A percentile compares a stretch with the other conserved stretches of the same genome.
Conservation (phyloP, 2,888 invertebrate genomes). For the Tridacna gigas region DNA sequence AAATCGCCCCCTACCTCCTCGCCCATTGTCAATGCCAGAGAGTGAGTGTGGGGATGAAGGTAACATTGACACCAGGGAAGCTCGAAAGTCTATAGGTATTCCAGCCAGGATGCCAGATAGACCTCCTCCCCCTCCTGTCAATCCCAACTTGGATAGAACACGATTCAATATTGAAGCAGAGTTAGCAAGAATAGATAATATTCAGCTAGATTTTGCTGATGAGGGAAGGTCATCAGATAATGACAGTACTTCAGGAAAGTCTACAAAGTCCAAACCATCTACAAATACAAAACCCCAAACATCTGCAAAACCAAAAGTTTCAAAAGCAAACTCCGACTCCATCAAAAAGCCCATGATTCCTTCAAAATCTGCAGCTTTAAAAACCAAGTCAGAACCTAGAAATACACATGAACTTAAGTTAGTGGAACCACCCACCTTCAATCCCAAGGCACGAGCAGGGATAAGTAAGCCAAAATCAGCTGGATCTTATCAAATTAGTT, state of each 20-base stretch:
- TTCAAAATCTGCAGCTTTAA: slow-evolving; percentile 44
- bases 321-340: slow-evolving; percentile 52
- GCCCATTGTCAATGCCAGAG: slow-evolving; percentile 68
- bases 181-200: slow-evolving; percentile 56
- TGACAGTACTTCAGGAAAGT: slow-evolving; percentile 19
- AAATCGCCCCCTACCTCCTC: slow-evolving; percentile 61
- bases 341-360: slow-evolving; percentile 44
- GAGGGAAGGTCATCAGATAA: slow-evolving; percentile 35
- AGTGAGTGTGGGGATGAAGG: slow-evolving; percentile 55
- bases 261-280: slow-evolving; percentile 4
- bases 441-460: slow-evolving; percentile 52
- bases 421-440: slow-evolving; percentile 56
- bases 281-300: slow-evolving; percentile 51
- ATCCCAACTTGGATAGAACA: slow-evolving; percentile 43
- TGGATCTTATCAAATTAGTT: slow-evolving; percentile 1
- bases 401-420: slow-evolving; percentile 1
- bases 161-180: slow-evolving; percentile 54
- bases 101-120: slow-evolving; percentile 57
- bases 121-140: slow-evolving; percentile 61
- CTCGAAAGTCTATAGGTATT: slow-evolving; percentile 62
- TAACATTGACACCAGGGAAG: slow-evolving; percentile 18
- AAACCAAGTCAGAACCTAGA: slow-evolving; percentile 56
- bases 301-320: slow-evolving; percentile 30
- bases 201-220: slow-evolving; percentile 47
- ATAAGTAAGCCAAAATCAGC: slow-evolving; percentile 20